A percentile compares a stretch with the other conserved stretches of the same genome.
phyloP scores from a whole-genome alignment of 2,888 invertebrate genomes.

The Sesia bembeciformis region DNA sequence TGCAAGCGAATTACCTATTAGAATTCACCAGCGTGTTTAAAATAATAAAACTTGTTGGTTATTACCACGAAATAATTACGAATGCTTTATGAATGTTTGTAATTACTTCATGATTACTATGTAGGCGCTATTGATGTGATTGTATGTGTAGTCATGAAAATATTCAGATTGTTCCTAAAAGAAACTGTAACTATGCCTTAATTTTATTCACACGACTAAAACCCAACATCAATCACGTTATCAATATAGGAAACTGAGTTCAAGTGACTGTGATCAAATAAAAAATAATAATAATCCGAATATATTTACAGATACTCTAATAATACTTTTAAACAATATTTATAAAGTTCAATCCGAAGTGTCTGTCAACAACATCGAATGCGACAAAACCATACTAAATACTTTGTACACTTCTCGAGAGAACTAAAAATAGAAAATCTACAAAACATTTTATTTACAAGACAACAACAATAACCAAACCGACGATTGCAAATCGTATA shows the following conservation, averaged over 20 bases:
- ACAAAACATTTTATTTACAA: slow-evolving; percentile 68
- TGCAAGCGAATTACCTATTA: no score
- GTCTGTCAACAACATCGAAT: slow-evolving; percentile 41
- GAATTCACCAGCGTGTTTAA: no score
- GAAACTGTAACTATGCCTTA: neutral
- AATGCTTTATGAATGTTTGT: no score
- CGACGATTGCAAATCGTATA: slow-evolving; percentile 37
- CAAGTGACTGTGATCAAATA: slow-evolving; percentile 17
- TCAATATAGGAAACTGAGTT: slow-evolving; percentile 13
- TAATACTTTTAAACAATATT: slow-evolving; percentile 73
- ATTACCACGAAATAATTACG: no score
- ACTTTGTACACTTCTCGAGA: slow-evolving; percentile 66
- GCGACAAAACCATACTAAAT: slow-evolving; percentile 45
- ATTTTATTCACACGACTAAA: slow-evolving; percentile 22
- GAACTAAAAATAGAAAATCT: slow-evolving; percentile 68
- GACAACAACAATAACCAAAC: slow-evolving; percentile 63
- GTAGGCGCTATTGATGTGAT: no score
- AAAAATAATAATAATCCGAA: slow-evolving; percentile 48
- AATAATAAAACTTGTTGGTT: no score
- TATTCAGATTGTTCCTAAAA: no score
- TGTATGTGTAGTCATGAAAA: no score
- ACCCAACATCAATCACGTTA: slow-evolving; percentile 17
- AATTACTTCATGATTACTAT: no score
- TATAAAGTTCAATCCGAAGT: slow-evolving; percentile 51
- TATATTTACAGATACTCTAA: slow-evolving; percentile 68